Percentiles rank a stretch among this genome's conserved stretches.
Conservation (phyloP, 2,113 vertebrate genomes). For the Passerina amoena region DNA sequence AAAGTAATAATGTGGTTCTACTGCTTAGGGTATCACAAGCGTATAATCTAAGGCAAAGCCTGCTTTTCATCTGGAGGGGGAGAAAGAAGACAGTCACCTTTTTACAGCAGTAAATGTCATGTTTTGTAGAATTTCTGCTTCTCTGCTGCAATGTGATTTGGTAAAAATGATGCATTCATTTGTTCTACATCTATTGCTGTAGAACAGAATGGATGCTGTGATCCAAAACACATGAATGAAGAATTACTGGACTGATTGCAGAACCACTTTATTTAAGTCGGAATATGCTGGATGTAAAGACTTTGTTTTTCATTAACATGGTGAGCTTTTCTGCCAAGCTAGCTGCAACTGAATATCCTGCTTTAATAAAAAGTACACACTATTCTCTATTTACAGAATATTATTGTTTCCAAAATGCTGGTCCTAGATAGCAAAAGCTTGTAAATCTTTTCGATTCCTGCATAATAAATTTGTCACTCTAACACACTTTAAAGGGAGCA, state of each 20-base stretch:
- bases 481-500: neutral
- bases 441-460: conserved; percentile 36
- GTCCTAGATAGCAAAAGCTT: conserved; percentile 14
- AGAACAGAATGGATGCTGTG: neutral
- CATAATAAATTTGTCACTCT: conserved; percentile 12
- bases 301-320: neutral
- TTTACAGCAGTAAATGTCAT: neutral
- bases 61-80: neutral
- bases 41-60: neutral
- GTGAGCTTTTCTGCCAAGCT: neutral
- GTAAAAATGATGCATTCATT: neutral
- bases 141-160: neutral
- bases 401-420: conserved; percentile 27
- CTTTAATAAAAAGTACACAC: neutral
- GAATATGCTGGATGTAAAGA: neutral
- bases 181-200: neutral
- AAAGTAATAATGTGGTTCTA: neutral
- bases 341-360: neutral
- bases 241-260: neutral
- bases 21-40: neutral
- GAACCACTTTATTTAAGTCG: neutral
- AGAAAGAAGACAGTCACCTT: neutral
- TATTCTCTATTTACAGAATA: conserved; percentile 14
- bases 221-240: neutral
- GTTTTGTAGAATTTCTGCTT: neutral